A percentile compares a stretch with the other conserved stretches of the same genome.
Evolutionary conservation across 2,888 invertebrate genomes (phyloP).

Genomic region (Tupiocoris notatus): DNA sequence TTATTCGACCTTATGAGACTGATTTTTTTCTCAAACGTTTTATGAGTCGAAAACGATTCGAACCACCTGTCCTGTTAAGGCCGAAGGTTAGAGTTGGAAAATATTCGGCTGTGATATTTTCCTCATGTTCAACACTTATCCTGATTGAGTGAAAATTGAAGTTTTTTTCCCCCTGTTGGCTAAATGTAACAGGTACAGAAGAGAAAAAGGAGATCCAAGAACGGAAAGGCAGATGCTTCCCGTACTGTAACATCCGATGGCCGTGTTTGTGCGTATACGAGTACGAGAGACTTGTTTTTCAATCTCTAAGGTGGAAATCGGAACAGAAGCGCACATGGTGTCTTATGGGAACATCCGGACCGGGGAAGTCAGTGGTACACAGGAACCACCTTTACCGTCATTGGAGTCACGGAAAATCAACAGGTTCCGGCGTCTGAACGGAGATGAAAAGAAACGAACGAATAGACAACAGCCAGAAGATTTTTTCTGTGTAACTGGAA

Average conservation of each 20-base stretch:
- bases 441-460: no score
- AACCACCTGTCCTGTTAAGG: no score
- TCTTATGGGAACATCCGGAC: constrained; percentile 26
- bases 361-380: background rate
- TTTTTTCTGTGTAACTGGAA: no score
- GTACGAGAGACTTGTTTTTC: background rate
- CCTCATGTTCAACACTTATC: no score
- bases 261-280: background rate
- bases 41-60: background rate
- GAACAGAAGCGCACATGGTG: constrained; percentile 28
- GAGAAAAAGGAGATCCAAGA: background rate
- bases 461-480: no score
- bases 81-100: no score
- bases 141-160: background rate
- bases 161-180: background rate
- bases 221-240: background rate
- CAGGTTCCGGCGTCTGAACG: constrained; percentile 34
- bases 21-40: background rate
- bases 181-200: background rate
- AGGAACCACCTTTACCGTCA: constrained; percentile 20
- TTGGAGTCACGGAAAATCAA: constrained; percentile 25
- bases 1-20: background rate
- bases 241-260: background rate
- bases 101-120: no score
- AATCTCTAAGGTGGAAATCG: constrained; percentile 20